These are phyloP conservation scores for Hypotaenidia philippensis DNA, from an alignment of 2,797 vertebrate species.

Conservation along the genomic window DNA sequence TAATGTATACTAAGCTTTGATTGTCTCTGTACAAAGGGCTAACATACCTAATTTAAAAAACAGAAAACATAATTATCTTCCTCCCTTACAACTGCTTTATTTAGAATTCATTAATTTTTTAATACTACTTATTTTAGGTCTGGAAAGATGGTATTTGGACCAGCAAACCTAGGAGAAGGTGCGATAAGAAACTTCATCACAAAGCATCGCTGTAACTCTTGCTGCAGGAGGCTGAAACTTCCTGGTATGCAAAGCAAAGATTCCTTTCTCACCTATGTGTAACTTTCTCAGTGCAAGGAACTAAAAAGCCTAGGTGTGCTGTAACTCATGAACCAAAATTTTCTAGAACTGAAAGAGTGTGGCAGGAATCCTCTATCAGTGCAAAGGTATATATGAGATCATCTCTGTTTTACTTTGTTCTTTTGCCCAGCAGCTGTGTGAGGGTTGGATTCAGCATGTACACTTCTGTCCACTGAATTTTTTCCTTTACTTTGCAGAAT, in stretches of 20 bases:
- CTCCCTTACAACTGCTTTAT: slow-evolving; percentile 11
- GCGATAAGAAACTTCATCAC: slow-evolving; percentile 91
- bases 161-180: slow-evolving; percentile 91
- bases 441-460: background rate
- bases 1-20: background rate
- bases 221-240: slow-evolving; percentile 90
- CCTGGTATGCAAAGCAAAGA: slow-evolving; percentile 80
- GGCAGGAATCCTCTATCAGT: background rate
- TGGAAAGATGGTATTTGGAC: slow-evolving; percentile 92
- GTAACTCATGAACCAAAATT: slow-evolving; percentile 44
- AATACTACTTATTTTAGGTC: slow-evolving; percentile 78
- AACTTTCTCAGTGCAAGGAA: slow-evolving; percentile 44
- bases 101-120: slow-evolving; percentile 55
- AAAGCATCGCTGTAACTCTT: slow-evolving; percentile 91
- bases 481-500: background rate
- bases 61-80: background rate
- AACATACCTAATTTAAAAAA: slow-evolving; percentile 4
- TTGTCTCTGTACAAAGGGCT: slow-evolving; percentile 14
- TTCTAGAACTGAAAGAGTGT: slow-evolving; percentile 26
- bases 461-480: background rate
- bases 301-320: slow-evolving; percentile 24
- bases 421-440: background rate
- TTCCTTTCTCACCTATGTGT: slow-evolving; percentile 17
- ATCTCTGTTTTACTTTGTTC: background rate
- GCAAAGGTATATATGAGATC: background rate